A percentile compares a stretch with the other conserved stretches of the same genome.
phyloP scores from a whole-genome alignment of 2,113 vertebrate species.

The Sebastes fasciatus region DNA sequence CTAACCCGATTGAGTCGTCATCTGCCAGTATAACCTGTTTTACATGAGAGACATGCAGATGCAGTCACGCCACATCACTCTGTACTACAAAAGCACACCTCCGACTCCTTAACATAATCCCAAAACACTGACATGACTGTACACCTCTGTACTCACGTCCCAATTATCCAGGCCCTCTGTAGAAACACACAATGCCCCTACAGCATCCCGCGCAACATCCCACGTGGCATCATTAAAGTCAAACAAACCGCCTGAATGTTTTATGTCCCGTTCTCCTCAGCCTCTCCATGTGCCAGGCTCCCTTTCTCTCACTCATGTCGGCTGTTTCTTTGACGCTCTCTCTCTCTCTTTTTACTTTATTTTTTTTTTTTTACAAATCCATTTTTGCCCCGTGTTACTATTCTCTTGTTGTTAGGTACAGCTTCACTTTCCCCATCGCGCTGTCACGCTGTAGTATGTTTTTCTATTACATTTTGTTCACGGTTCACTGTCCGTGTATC shows the following conservation, averaged over 20 bases:
- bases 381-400: conserved; percentile 34
- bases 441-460: conserved; percentile 38
- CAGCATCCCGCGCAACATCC: conserved; percentile 71
- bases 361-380: conserved; percentile 23
- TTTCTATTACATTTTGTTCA: conserved; percentile 60
- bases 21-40: conserved; percentile 43
- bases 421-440: conserved; percentile 39
- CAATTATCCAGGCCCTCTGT: conserved; percentile 71
- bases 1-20: conserved; percentile 39
- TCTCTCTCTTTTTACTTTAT: not conserved
- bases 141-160: conserved; percentile 68
- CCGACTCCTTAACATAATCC: conserved; percentile 62
- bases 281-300: conserved; percentile 43
- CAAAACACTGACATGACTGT: conserved; percentile 61
- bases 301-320: conserved; percentile 41
- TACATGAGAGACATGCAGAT: conserved; percentile 50
- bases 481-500: conserved; percentile 45
- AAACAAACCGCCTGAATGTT: conserved; percentile 78
- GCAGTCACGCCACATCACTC: conserved; percentile 33
- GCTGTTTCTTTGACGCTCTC: conserved; percentile 17
- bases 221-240: conserved; percentile 83
- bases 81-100: conserved; percentile 33
- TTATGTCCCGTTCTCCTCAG: conserved; percentile 58
- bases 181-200: conserved; percentile 71
- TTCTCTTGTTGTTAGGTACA: conserved; percentile 46